Conservation (phyloP, 2,113 vertebrate genomes). For the Mormyrus iriodes region DNA sequence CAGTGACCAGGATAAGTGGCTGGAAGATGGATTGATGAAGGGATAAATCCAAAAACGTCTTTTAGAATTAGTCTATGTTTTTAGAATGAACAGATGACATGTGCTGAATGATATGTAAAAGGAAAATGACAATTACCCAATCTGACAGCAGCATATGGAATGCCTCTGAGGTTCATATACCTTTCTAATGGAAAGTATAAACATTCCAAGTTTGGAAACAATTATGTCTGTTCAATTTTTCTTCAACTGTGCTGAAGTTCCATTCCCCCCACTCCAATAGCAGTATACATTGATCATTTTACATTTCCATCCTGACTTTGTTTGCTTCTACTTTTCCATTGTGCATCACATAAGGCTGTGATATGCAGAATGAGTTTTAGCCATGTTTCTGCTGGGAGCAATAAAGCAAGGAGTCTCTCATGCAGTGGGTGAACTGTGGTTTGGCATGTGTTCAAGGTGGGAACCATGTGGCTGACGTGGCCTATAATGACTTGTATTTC, state of each 20-base stretch:
- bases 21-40: not conserved
- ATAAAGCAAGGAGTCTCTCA: conserved; percentile 42
- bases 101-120: not conserved
- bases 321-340: not conserved
- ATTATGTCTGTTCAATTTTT: not conserved
- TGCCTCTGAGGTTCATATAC: not conserved
- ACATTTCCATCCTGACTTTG: not conserved
- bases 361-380: not conserved
- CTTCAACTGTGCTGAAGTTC: not conserved
- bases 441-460: conserved; percentile 25
- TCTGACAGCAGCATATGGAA: not conserved
- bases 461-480: conserved; percentile 20
- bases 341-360: not conserved
- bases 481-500: conserved; percentile 40
- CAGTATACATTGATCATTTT: not conserved
- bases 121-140: not conserved
- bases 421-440: conserved; percentile 52
- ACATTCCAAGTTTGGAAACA: not conserved
- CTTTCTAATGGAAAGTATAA: not conserved
- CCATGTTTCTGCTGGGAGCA: not conserved
- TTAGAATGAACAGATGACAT: not conserved
- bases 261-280: not conserved
- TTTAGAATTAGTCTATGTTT: not conserved
- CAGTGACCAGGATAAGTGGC: not conserved
- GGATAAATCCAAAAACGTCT: not conserved